Conservation (phyloP, 2,888 invertebrate species). For the Plagiodera versicolora region DNA sequence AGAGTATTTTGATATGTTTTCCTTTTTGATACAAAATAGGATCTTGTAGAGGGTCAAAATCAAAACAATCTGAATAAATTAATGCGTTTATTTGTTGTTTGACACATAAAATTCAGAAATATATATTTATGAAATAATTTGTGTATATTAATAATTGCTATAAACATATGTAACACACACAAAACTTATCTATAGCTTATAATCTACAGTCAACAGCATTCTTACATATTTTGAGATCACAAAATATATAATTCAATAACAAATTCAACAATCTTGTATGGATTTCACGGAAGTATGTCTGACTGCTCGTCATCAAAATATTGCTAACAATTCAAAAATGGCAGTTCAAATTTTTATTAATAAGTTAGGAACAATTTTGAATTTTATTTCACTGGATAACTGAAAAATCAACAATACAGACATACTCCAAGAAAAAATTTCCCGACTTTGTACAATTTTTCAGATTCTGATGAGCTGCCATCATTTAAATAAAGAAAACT, state of each 20-base stretch:
- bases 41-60: background rate
- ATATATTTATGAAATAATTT: constrained; percentile 54
- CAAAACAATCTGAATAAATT: constrained; percentile 45
- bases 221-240: constrained; percentile 57
- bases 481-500: constrained; percentile 23
- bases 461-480: constrained; percentile 33
- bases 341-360: constrained; percentile 41
- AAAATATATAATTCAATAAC: constrained; percentile 55
- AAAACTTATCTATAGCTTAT: constrained; percentile 46
- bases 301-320: constrained; percentile 28
- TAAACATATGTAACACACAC: constrained; percentile 50
- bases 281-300: constrained; percentile 31
- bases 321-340: constrained; percentile 42
- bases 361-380: constrained; percentile 43
- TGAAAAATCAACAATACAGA: constrained; percentile 23
- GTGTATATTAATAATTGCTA: constrained; percentile 52
- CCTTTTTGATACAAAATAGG: background rate
- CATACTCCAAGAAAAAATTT: constrained; percentile 24
- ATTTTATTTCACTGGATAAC: constrained; percentile 31
- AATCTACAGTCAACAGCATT: constrained; percentile 51
- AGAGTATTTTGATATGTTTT: constrained; percentile 16
- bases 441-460: constrained; percentile 31
- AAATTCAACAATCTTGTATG: constrained; percentile 51
- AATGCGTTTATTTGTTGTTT: constrained; percentile 54
- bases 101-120: constrained; percentile 57